Evolutionary conservation across 1,140 invertebrate species (phyloP), one percentile per base, ranked within the genome.

Genomic region (Mya arenaria): DNA sequence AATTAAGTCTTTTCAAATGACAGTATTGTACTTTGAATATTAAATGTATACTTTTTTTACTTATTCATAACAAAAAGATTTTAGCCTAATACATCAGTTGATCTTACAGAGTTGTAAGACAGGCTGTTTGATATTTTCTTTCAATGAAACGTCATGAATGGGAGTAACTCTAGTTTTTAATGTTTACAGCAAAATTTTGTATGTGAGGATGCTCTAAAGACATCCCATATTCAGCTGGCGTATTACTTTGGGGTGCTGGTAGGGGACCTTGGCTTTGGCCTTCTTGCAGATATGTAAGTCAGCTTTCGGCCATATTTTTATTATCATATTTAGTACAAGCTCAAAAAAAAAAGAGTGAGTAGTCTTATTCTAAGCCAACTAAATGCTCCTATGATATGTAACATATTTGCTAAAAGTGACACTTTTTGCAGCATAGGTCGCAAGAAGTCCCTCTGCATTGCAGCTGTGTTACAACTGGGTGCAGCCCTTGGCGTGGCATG

Each of bases 231-330:
- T 10, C 96, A 97, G 90, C 94, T 96, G 3, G 87, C 96, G 48
- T 97, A 96, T 89, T 97, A 97, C 96, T 92, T 95, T 83, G 96
- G 96, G 82, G 96, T 96, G 55, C 94, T 97, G 88, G 87, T 96
- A 82, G 96, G 96, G 32, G 96, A 96, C 73, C 94, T 97, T 55
- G 92, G 96, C 34, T 96, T 97, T 90, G 96, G 96, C 25, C 94
- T 95, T 85, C 90, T 97, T 63, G 96, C 96, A 6, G 96, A 97
- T 90, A 97, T 96, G 94, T 95, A 90, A 91, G 89, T 83, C 37
- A n/a, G n/a, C n/a, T n/a, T n/a, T n/a, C n/a, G n/a, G n/a, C n/a
- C n/a, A n/a, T n/a, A 55, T 1, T 32, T 32, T 17, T 32, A 34
- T n/a, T 60, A n/a, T 19, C 19, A 32, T 34, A 32, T 15, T 39